These are phyloP conservation scores for Microcebus ravelobensis DNA, from an alignment of 2,113 vertebrate species.

Conservation along the genomic window DNA sequence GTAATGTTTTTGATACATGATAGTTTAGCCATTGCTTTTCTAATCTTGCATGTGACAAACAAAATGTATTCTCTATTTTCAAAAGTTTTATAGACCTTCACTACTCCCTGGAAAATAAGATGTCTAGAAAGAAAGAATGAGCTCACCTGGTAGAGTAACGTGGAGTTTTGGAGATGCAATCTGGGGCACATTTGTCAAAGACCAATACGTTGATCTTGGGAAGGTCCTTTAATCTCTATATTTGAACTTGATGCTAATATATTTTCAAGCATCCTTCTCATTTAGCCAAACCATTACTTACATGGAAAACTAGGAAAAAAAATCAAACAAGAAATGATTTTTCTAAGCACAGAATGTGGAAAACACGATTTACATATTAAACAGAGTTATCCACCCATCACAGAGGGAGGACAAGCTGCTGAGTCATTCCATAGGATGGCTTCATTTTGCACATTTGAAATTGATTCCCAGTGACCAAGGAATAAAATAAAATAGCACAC, in stretches of 20 bases:
- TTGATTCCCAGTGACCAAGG: neutral
- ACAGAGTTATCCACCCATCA: neutral
- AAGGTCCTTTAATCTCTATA: neutral
- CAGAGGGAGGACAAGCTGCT: no score
- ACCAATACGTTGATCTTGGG: neutral
- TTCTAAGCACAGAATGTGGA: neutral
- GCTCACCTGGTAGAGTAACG: neutral
- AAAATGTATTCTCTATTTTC: neutral
- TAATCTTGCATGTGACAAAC: neutral
- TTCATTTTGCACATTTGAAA: neutral
- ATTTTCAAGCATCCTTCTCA: neutral
- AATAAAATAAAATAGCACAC: neutral
- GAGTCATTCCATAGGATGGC: fast-evolving
- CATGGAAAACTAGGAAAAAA: neutral
- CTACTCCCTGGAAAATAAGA: neutral
- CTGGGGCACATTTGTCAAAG: neutral
- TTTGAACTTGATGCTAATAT: neutral
- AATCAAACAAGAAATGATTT: neutral
- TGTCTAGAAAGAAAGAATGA: neutral
- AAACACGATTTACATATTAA: neutral
- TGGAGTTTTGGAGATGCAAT: neutral
- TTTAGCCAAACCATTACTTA: neutral
- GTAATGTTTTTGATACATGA: neutral
- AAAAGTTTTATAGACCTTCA: neutral
- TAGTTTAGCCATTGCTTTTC: neutral